These are phyloP conservation scores for Gambusia affinis DNA, from an alignment of 2,113 vertebrate genomes.

Conservation along the genomic window DNA sequence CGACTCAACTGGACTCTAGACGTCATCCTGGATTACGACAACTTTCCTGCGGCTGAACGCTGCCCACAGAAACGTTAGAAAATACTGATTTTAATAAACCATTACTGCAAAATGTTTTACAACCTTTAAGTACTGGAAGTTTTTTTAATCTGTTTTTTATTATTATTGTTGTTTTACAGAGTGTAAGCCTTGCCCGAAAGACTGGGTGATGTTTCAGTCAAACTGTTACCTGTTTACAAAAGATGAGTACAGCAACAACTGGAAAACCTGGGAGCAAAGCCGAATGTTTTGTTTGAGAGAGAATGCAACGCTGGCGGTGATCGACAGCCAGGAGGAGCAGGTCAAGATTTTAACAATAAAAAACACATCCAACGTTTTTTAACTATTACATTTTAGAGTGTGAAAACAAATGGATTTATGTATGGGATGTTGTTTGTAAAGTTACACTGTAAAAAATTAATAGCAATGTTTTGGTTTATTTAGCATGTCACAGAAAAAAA, in stretches of 20 bases:
- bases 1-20: constrained; percentile 54
- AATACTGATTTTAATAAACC: not conserved
- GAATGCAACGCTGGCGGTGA: constrained; percentile 39
- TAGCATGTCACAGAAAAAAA: no score
- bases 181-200: constrained; percentile 48
- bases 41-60: constrained; percentile 18
- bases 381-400: not conserved
- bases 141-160: no score
- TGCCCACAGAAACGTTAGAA: constrained; percentile 50
- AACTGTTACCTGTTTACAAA: constrained; percentile 25
- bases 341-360: constrained; percentile 8
- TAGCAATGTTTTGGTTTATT: no score
- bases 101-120: not conserved
- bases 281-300: rapidly evolving
- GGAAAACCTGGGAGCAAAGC: not conserved
- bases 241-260: rapidly evolving
- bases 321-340: constrained; percentile 56
- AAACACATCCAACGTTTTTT: not conserved
- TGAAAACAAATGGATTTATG: not conserved
- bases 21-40: constrained; percentile 12
- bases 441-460: no score
- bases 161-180: constrained; percentile 16
- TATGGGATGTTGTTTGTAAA: no score
- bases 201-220: constrained; percentile 49
- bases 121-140: not conserved